Conservation (phyloP, 2,113 vertebrate genomes). For the Eonycteris spelaea region DNA sequence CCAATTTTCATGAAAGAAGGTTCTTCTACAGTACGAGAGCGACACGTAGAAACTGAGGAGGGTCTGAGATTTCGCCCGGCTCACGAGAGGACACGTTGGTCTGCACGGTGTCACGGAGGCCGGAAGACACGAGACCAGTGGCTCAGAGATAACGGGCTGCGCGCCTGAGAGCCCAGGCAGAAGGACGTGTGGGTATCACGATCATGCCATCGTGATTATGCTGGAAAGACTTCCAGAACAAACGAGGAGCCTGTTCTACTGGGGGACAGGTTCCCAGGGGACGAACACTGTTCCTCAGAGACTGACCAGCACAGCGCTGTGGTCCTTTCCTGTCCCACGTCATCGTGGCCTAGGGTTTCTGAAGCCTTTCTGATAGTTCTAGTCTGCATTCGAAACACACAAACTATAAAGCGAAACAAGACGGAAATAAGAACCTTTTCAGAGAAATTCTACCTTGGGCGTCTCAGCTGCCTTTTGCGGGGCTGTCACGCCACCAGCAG, state of each 20-base stretch:
- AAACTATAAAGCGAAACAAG: neutral
- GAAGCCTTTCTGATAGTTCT: neutral
- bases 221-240: neutral
- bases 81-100: too few relatives aligned
- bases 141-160: neutral
- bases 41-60: neutral
- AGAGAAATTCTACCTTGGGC: neutral
- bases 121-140: neutral
- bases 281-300: neutral
- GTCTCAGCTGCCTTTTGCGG: accelerated
- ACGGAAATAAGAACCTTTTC: neutral
- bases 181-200: accelerated
- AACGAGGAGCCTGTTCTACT: too few relatives aligned
- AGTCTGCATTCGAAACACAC: neutral
- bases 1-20: neutral
- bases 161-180: neutral
- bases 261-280: too few relatives aligned
- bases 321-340: too few relatives aligned
- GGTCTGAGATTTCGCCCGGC: neutral
- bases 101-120: accelerated
- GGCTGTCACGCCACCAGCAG: neutral
- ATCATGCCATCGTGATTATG: accelerated
- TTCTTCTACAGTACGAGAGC: neutral
- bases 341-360: neutral
- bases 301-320: too few relatives aligned